Base-by-base conservation (phyloP, 2,113 vertebrate genomes). In the Perognathus longimembris region DNA sequence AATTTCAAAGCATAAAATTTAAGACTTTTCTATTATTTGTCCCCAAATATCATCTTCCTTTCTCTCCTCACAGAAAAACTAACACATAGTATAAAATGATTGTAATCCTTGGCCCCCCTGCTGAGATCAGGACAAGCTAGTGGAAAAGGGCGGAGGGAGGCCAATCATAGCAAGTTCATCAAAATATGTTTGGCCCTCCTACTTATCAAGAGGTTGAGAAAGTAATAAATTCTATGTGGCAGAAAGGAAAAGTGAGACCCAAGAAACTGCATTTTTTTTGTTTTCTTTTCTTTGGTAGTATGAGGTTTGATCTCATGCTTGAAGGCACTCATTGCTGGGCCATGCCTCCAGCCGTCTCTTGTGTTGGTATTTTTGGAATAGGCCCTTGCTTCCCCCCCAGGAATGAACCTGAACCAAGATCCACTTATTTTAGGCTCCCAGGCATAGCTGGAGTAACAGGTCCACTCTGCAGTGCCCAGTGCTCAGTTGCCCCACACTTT, bases 21-120 rank as follows among this genome's bases (percentile, higher is more conserved):
- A 64, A 83, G 38, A 38, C 76, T 86, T 95, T 73, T 78, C 70
- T 85, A 67, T 86, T 85, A 85, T 50, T 91, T 85, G 85, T 78
- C 34, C 28, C 6, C 70, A 89, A 82, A 32, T n/a, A 42, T 57
- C 38, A 7, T 64, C 67, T 89, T 54, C 40, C 34, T 61, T 83
- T 67, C 36, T 82, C 30, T 91, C 15, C 50, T 54, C 50, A 54
- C 80, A 38, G 57, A 64, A 90, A 71, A 69, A 54, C 57, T 82
- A 73, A 94, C 10, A 8, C 81, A 67, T 75, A 75, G 78, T 34
- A 77, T 63, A 74, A 71, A 91, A 82, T 26, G 74, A 76, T 32
- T 17, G 54, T 21, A 36, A 85, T 12, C 6, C 5, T 59, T n/a
- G 2, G 36, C 17, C 42, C n/a, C 42, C 34, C 14, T 26, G 59